Conservation (phyloP, 2,797 vertebrate genomes). For the Gobionotothen gibberifrons region DNA sequence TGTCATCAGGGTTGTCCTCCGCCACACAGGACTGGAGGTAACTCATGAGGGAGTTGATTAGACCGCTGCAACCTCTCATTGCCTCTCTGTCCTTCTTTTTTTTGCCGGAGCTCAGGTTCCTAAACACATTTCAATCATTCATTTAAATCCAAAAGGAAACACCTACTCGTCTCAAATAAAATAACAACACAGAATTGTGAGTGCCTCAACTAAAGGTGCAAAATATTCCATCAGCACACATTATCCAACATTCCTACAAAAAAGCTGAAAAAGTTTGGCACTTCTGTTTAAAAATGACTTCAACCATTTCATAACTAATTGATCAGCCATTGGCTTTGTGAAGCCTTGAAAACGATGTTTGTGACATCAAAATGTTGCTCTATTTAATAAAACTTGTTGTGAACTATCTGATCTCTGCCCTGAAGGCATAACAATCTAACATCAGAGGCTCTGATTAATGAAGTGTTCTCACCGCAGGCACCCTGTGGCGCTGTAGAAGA, state of each 20-base stretch:
- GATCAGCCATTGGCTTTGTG: neutral
- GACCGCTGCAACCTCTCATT: conserved; percentile 87
- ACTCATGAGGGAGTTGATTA: conserved; percentile 90
- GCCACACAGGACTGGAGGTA: conserved; percentile 89
- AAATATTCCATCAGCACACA: no score
- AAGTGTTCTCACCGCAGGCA: conserved; percentile 88
- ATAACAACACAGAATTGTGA: neutral
- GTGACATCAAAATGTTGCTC: neutral
- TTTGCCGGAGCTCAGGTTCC: conserved; percentile 90
- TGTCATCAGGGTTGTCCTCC: conserved; percentile 86
- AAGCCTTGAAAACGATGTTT: neutral
- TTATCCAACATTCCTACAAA: no score
- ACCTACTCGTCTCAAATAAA: neutral
- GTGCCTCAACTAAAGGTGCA: no score
- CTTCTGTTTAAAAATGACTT: neutral
- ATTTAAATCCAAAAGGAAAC: neutral
- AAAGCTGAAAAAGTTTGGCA: no score
- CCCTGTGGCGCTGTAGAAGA: conserved; percentile 92
- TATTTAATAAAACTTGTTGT: neutral
- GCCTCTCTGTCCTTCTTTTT: conserved; percentile 77
- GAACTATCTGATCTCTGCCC: neutral
- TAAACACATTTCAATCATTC: conserved; percentile 38
- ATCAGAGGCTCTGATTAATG: neutral
- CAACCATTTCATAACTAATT: neutral
- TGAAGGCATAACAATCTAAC: neutral